Evolutionary conservation across 2,113 vertebrate species (phyloP).

Genomic region (Stercorarius parasiticus): DNA sequence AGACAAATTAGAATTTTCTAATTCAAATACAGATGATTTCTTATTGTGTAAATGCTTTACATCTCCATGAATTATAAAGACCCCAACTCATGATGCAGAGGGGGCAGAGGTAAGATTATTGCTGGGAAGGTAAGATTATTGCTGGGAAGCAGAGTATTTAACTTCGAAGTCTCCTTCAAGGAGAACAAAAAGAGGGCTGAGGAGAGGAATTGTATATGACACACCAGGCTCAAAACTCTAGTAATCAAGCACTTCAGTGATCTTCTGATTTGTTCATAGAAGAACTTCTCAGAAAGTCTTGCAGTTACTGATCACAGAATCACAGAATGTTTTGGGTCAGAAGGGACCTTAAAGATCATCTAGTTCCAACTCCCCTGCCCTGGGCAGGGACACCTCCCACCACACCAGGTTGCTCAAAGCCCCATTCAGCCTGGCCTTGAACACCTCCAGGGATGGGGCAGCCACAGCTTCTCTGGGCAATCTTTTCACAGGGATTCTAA

Average conservation of each 20-base stretch:
- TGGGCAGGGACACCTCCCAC: too few relatives aligned
- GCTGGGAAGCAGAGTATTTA: neutral
- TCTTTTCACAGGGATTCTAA: neutral
- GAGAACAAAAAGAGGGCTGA: neutral
- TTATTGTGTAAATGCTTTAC: neutral
- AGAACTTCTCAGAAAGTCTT: neutral
- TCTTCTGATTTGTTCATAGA: neutral
- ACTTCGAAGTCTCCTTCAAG: neutral
- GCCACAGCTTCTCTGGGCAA: too few relatives aligned
- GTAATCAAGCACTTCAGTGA: neutral
- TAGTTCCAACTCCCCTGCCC: too few relatives aligned
- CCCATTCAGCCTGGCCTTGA: too few relatives aligned
- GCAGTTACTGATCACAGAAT: neutral
- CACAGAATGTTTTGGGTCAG: too few relatives aligned
- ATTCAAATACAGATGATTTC: neutral
- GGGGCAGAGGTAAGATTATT: neutral
- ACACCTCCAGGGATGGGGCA: too few relatives aligned
- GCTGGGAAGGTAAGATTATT: neutral
- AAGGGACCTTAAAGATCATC: too few relatives aligned
- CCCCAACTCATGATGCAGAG: neutral
- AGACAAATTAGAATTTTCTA: neutral
- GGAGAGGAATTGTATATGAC: rapidly evolving
- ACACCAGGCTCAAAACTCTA: neutral
- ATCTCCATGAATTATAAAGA: neutral
- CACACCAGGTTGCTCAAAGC: too few relatives aligned